Base-by-base conservation (phyloP, 2,113 vertebrate species). In the Hepsetus odoe region DNA sequence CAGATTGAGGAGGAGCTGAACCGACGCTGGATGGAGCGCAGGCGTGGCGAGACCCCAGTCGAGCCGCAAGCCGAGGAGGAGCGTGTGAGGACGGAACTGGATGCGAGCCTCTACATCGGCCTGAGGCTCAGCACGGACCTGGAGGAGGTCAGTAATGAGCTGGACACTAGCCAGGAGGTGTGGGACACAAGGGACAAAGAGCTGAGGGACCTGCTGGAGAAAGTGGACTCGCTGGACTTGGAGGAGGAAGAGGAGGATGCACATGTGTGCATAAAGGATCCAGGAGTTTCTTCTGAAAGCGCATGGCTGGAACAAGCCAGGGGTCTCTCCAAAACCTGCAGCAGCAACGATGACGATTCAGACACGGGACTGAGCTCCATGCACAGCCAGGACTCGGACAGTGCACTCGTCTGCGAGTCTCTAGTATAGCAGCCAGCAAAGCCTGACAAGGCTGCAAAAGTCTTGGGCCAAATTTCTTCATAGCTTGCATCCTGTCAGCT, bases 301-400 rank as follows among this genome's bases (percentile, higher is more conserved):
- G 91, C 82, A 56, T 97, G 97, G 96, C 83, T 92, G 67, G 95
- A 96, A 82, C 92, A 94, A 87, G 94, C 93, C 65, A 90, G 92
- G 42, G 92, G 90, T 24, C 87, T 94, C 82, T 90, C 92, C 30
- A 95, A 96, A 86, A 88, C 83, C 62, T 91, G 92, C 16, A 89
- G 88, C 5, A 91, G 85, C 35, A 94, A 95, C 66, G 96, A 95
- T 72, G 96, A 98, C 74, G 97, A 99, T 85, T 98, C 97, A 24
- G 97, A 98, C 85, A 98, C 97, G 0, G 97, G 97, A 10, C 90
- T 98, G 80, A 98, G 96, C 79, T 98, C 96, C 46, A 94, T 98
- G 94, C 96, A 98, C 90, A 98, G 97, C 74, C 97, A 98, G 86
- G 97, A 98, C 87, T 98, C 97, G 5, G 97, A 98, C 88, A 93